Evolutionary conservation across 2,888 invertebrate genomes (phyloP).

Genomic region (Melolontha melolontha): DNA sequence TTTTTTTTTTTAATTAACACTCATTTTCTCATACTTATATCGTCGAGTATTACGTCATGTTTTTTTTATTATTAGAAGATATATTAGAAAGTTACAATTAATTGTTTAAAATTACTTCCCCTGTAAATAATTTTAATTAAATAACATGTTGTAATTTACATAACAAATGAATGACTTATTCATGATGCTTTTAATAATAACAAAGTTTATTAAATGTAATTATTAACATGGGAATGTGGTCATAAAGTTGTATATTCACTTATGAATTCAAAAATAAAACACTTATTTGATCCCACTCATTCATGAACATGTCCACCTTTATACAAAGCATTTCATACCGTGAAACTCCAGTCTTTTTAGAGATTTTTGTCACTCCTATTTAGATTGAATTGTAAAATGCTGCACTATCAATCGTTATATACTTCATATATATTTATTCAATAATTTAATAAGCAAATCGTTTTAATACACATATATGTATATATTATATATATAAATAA

Average conservation of each 20-base stretch:
- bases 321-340: constrained; percentile 5
- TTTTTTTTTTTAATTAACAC: too few relatives aligned
- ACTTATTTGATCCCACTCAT: constrained; percentile 15
- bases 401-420: constrained; percentile 21
- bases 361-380: not conserved
- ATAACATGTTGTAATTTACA: too few relatives aligned
- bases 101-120: too few relatives aligned
- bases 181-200: constrained; percentile 7
- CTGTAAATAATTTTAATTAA: too few relatives aligned
- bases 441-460: constrained; percentile 36
- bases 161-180: constrained; percentile 6
- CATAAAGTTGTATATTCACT: constrained; percentile 3
- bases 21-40: too few relatives aligned
- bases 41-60: too few relatives aligned
- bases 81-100: too few relatives aligned
- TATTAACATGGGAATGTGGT: constrained; percentile 9
- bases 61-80: too few relatives aligned
- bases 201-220: constrained; percentile 28
- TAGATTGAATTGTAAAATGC: not conserved
- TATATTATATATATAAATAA: constrained; percentile 36
- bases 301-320: not conserved
- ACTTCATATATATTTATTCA: constrained; percentile 29
- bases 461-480: constrained; percentile 32
- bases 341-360: not conserved
- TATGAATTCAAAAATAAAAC: constrained; percentile 7